Evolutionary conservation across 1,140 invertebrate species (phyloP).

Genomic region (Stegodyphus mimosarum): DNA sequence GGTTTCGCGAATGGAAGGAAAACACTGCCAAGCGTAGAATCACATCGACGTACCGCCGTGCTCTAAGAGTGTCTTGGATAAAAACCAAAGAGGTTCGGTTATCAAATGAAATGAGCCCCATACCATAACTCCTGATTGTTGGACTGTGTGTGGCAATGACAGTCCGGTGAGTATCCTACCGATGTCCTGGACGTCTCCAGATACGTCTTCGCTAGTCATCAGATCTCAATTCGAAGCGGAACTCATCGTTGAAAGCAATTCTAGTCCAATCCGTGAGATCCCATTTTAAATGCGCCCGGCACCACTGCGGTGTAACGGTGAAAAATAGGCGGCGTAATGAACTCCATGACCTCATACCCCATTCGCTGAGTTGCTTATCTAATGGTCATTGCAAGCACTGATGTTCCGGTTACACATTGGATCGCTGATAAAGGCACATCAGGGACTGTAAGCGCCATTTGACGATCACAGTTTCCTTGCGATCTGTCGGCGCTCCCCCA

Average conservation of each 20-base stretch:
- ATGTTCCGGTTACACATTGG: not conserved
- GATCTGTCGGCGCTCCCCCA: not conserved
- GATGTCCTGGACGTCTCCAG: not conserved
- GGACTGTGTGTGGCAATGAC: not conserved
- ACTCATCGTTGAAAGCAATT: not conserved
- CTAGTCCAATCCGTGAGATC: not conserved
- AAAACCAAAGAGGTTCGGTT: not conserved
- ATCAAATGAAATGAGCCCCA: not conserved
- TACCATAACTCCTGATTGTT: not conserved
- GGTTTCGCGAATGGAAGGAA: not conserved
- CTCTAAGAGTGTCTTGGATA: not conserved
- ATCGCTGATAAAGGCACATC: not conserved
- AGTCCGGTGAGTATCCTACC: not conserved
- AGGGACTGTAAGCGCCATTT: not conserved
- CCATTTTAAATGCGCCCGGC: not conserved
- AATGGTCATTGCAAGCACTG: not conserved
- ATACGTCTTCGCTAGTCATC: not conserved
- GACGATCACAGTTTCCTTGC: no score
- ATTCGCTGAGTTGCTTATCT: not conserved
- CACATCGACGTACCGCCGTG: not conserved
- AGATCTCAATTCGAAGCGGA: not conserved
- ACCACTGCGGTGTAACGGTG: not conserved
- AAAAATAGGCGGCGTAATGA: not conserved
- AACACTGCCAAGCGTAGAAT: not conserved
- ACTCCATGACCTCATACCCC: not conserved